phyloP scores from a whole-genome alignment of 1,140 invertebrate species.

The Daktulosphaira vitifoliae region DNA sequence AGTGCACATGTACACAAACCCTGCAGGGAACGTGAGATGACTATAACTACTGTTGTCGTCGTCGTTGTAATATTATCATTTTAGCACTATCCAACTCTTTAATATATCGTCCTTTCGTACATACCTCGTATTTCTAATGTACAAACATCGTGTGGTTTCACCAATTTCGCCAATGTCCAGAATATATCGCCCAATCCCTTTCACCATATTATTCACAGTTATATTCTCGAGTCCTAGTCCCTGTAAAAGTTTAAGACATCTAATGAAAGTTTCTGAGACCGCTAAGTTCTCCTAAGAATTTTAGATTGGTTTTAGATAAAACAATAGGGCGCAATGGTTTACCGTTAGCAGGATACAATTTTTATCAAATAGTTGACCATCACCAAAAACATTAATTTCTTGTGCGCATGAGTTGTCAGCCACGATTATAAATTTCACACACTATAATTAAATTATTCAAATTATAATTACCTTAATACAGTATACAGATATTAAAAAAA shows the following conservation, averaged over 20 bases:
- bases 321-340: not conserved
- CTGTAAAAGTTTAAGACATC: not conserved
- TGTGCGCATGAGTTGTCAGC: conserved; percentile 13
- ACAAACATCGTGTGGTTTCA: conserved; percentile 1
- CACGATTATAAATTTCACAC: conserved; percentile 16
- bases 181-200: not conserved
- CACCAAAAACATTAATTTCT: conserved; percentile 22
- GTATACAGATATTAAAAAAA: no score
- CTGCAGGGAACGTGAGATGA: no score
- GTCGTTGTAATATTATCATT: no score
- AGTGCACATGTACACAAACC: no score
- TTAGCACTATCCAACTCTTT: no score
- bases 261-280: no score
- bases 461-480: no score
- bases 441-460: no score
- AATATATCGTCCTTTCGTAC: not conserved
- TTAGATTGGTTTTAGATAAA: no score
- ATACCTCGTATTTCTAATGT: conserved; percentile 16
- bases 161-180: conserved; percentile 28
- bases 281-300: no score
- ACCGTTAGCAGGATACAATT: not conserved
- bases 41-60: no score
- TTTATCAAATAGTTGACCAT: conserved; percentile 4
- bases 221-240: not conserved
- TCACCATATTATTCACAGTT: not conserved